Evolutionary conservation across 1,140 invertebrate species (phyloP).

Genomic region (Brachionus koreanus): DNA sequence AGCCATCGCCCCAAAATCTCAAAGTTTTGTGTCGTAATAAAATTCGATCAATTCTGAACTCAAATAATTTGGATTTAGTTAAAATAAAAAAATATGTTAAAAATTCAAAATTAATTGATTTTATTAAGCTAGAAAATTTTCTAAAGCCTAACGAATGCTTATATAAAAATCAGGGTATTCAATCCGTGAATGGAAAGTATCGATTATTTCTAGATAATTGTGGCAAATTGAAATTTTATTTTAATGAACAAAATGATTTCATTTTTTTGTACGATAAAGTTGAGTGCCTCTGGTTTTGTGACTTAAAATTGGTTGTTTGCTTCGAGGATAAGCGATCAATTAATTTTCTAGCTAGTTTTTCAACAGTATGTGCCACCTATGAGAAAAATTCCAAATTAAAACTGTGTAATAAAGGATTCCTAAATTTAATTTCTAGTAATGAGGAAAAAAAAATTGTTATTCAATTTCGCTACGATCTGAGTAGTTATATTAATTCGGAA

Average conservation of each 20-base stretch:
- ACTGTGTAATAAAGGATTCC: background rate
- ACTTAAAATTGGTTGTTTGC: constrained; percentile 23
- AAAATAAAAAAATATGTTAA: background rate
- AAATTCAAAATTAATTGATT: background rate
- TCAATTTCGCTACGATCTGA: background rate
- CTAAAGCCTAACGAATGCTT: background rate
- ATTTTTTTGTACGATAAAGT: constrained; percentile 21
- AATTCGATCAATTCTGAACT: background rate
- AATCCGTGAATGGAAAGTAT: background rate
- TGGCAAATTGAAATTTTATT: background rate
- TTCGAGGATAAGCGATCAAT: background rate
- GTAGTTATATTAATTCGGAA: background rate
- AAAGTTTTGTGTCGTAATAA: constrained; percentile 18
- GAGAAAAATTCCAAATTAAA: background rate
- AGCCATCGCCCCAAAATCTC: background rate
- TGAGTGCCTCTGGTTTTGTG: constrained; percentile 32
- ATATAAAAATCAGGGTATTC: background rate
- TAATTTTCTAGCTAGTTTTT: constrained; percentile 16
- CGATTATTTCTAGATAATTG: background rate
- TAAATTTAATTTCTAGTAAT: background rate
- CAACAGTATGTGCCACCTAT: background rate
- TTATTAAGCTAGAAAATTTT: background rate
- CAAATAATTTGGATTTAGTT: background rate
- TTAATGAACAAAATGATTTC: background rate
- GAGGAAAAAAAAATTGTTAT: constrained; percentile 5